Evolutionary conservation across 2,888 invertebrate species (phyloP).

Genomic region (Barypeithes pellucidus): DNA sequence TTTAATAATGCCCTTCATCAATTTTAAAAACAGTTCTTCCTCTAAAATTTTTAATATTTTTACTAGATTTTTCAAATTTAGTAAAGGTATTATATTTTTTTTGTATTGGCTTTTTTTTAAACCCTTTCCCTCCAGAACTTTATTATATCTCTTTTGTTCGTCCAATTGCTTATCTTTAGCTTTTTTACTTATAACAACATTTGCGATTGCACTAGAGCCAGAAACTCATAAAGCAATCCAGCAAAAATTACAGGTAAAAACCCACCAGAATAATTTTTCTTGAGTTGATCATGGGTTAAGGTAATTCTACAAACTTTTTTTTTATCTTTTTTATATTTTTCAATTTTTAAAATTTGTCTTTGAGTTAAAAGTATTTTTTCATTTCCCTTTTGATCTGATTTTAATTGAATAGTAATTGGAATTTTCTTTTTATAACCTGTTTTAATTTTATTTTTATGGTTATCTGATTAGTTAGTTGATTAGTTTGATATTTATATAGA

Average conservation of each 20-base stretch:
- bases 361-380: conserved; percentile 4
- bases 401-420: conserved; percentile 1
- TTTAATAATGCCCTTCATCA: too few species aligned
- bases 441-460: conserved; percentile 4
- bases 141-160: background rate
- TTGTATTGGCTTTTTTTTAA: background rate
- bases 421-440: conserved; percentile 5
- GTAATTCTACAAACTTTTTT: conserved; percentile 7
- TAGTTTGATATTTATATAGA: background rate
- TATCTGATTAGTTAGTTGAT: background rate
- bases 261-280: conserved; percentile 1
- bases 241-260: conserved; percentile 1
- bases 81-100: conserved; percentile 3
- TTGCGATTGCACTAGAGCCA: too few species aligned
- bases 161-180: conserved; percentile 2
- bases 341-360: conserved; percentile 1
- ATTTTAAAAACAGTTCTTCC: background rate
- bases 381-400: background rate
- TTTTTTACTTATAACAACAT: background rate
- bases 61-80: background rate
- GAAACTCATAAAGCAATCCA: too few species aligned
- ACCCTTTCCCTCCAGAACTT: conserved; percentile 4
- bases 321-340: background rate
- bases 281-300: conserved; percentile 3
- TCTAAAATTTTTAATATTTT: conserved; percentile 5